Evolutionary conservation across 2,888 invertebrate species (phyloP).

Genomic region (Hypercompe scribonia): DNA sequence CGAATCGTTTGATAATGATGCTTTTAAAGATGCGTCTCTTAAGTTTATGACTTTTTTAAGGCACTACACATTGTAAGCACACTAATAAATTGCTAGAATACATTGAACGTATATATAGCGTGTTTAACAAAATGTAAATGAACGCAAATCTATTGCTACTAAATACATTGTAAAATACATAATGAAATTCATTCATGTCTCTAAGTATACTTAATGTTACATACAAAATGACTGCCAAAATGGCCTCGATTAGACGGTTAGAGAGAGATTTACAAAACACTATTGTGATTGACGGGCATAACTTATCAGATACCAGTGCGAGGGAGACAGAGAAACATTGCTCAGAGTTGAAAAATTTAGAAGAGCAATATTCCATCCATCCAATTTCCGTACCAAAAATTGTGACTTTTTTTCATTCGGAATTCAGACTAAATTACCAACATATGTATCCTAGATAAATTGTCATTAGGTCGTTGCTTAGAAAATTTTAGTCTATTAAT

Average conservation of each 20-base stretch:
- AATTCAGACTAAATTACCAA: not conserved
- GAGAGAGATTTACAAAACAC: no score
- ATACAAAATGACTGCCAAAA: no score
- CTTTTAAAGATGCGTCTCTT: no score
- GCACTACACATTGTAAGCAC: no score
- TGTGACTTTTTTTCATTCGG: not conserved
- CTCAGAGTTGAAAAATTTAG: not conserved
- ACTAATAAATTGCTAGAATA: not conserved
- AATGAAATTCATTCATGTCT: not conserved
- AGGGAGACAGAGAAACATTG: not conserved
- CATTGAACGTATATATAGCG: not conserved
- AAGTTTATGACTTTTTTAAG: no score
- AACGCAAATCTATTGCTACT: not conserved
- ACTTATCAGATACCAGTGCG: no score
- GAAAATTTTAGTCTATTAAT: not conserved
- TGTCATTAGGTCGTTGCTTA: not conserved
- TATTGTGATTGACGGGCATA: no score
- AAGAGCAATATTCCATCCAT: not conserved
- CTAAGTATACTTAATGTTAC: no score
- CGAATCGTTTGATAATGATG: no score
- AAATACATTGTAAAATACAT: not conserved
- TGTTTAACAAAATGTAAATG: not conserved
- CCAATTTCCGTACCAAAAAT: no score
- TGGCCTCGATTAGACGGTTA: no score
- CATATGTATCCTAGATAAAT: not conserved